Conservation (phyloP, 1,140 invertebrate genomes). For the Steinernema feltiae region DNA sequence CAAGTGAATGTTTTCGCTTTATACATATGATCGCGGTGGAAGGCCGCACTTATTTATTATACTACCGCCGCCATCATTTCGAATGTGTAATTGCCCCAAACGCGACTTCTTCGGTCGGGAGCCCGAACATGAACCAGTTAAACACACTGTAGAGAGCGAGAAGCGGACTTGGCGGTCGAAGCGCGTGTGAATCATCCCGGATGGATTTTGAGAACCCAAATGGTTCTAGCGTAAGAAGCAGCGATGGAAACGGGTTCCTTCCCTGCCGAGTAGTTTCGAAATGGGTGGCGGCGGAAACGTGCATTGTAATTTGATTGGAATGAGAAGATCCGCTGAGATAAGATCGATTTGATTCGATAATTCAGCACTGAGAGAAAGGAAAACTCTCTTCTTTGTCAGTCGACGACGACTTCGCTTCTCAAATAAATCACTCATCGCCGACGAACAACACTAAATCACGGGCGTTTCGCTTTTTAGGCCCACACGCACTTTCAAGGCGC, state of each 20-base stretch:
- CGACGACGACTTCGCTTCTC: neutral
- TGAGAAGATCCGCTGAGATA: conserved; percentile 11
- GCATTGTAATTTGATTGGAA: conserved; percentile 14
- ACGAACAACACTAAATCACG: neutral
- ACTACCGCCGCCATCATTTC: conserved; percentile 10
- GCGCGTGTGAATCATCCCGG: too few species aligned
- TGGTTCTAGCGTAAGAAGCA: neutral
- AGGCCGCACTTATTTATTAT: conserved; percentile 15
- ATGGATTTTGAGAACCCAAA: too few species aligned
- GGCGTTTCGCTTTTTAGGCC: neutral
- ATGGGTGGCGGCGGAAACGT: conserved; percentile 13
- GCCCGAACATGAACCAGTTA: too few species aligned
- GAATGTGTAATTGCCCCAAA: conserved; percentile 10
- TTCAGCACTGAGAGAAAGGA: neutral
- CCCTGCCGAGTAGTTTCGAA: conserved; percentile 1
- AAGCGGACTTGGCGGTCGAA: neutral
- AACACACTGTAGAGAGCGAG: too few species aligned
- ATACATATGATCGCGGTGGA: conserved; percentile 6
- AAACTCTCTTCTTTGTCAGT: neutral
- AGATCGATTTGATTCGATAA: conserved; percentile 3
- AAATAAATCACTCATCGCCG: conserved; percentile 12
- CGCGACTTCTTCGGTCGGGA: neutral
- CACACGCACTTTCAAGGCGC: conserved; percentile 4
- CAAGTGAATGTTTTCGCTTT: conserved; percentile 13
- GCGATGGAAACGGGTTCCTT: neutral